phyloP scores from a whole-genome alignment of 2,797 vertebrate species.

The Acanthiza pusilla region DNA sequence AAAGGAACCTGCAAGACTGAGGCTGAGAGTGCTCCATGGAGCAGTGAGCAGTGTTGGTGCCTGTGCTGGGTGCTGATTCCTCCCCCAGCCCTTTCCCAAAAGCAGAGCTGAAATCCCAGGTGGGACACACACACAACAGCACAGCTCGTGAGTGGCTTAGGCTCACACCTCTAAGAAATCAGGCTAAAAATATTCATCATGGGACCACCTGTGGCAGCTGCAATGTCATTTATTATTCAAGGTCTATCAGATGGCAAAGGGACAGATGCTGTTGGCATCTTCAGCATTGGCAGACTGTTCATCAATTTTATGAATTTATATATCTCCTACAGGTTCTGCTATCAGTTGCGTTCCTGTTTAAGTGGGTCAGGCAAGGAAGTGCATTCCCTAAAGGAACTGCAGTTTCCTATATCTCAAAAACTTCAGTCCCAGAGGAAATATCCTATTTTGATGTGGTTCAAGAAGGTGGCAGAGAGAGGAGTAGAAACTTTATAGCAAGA shows the following conservation, averaged over 20 bases:
- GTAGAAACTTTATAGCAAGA: neutral
- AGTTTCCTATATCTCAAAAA: neutral
- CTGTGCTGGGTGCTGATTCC: neutral
- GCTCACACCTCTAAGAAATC: neutral
- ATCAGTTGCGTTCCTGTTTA: neutral
- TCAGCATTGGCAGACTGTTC: neutral
- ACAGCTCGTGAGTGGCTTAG: neutral
- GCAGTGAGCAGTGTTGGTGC: neutral
- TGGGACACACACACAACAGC: neutral
- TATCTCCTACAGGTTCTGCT: neutral
- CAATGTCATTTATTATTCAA: neutral
- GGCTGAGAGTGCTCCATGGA: neutral
- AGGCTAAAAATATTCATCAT: neutral
- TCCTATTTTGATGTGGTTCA: neutral
- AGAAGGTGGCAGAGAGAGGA: neutral
- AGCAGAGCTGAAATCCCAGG: neutral
- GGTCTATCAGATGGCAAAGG: neutral
- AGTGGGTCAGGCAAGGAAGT: neutral
- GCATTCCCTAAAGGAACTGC: neutral
- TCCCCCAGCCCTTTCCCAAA: neutral
- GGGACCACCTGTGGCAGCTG: neutral
- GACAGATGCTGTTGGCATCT: neutral
- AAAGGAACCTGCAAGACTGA: neutral
- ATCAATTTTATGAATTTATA: neutral
- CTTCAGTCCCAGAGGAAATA: neutral